These are phyloP conservation scores for Rhabdornis inornatus DNA, from an alignment of 2,113 vertebrate species.

Conservation along the genomic window DNA sequence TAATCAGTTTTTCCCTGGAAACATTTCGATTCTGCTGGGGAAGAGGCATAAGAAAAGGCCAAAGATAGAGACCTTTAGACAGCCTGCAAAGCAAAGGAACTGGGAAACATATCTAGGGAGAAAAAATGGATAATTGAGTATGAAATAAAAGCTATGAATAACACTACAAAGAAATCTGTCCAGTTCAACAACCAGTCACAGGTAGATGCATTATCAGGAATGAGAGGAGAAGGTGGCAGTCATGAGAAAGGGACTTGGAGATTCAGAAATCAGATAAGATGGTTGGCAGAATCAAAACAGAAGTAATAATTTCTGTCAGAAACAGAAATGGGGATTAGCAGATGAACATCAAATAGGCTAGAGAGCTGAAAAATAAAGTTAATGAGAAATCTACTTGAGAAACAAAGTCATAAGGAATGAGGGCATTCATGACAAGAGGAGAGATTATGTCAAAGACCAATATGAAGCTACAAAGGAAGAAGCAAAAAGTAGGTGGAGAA, in stretches of 20 bases:
- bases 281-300: not conserved
- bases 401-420: not conserved
- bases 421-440: accelerated
- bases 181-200: not conserved
- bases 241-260: not conserved
- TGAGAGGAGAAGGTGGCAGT: not conserved
- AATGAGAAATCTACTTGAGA: not conserved
- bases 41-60: not conserved
- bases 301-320: not conserved
- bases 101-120: not conserved
- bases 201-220: not conserved
- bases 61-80: not conserved
- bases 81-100: not conserved
- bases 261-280: not conserved
- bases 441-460: not conserved
- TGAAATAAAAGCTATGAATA: not conserved
- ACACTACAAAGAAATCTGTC: not conserved
- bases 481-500: not conserved
- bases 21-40: not conserved
- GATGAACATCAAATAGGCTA: not conserved
- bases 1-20: not conserved
- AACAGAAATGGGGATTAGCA: not conserved
- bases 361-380: not conserved
- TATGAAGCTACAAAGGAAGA: not conserved
- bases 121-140: not conserved